Base-by-base conservation (phyloP, 1,140 invertebrate species). In the Neelides sp. region DNA sequence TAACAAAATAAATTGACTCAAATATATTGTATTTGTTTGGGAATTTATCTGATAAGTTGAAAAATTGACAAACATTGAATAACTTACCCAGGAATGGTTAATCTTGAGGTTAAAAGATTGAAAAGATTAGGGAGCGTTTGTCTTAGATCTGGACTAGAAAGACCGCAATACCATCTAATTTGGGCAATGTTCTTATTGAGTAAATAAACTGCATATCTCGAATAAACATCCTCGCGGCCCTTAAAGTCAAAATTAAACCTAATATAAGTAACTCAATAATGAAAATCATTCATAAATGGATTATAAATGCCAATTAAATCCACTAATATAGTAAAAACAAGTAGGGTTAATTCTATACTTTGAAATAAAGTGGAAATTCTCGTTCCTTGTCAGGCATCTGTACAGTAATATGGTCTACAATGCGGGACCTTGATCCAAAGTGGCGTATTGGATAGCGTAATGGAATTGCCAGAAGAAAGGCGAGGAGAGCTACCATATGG, bases 141-240 rank as follows among this genome's bases (percentile, higher is more conserved):
- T 50, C 80, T 66, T 40, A 87, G 69, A 66, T 87, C 80, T 19
- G 26, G 67, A 1, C 80, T 84, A 3, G 75, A 70, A 46, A 83
- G 69, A 4, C 77, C 78, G 61, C 78, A 80, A 52, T 79, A 77
- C 73, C 77, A 84, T 55, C 83, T 68, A 26, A 89, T 66, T 66
- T 89, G 85, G 39, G 82, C 81, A 54, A 90, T 83, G 66, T 89
- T 87, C 69, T 88, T 87, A 61, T 89, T 89, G n/a, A 91, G 66
- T 17, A 90, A 68, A 66, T 82, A 89, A 15, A 89, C 83, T 36
- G 78, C 86, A 68, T 89, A 88, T 59, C 79, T 77, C 68, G 81
- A 89, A 62, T 78, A 78, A 48, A 78, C 72, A 65, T 73, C 78
- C 62, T 78, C 78, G 66, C 80, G 83, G 22, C 81, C 78, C n/a